Evolutionary conservation across 2,797 vertebrate species (phyloP).

Genomic region (Myotis myotis): DNA sequence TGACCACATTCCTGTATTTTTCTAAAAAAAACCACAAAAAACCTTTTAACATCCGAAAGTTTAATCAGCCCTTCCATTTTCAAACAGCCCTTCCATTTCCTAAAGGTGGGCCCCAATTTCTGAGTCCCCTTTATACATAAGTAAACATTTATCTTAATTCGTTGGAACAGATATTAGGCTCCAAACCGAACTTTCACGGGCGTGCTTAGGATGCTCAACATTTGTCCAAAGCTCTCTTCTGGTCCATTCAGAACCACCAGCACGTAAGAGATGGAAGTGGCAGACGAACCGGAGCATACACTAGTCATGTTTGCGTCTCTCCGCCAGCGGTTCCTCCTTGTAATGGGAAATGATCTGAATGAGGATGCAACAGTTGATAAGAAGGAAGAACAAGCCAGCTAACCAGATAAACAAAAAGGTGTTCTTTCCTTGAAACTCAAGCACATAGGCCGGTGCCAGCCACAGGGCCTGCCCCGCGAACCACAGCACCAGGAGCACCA

Average conservation of each 20-base stretch:
- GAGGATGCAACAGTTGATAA: conserved; percentile 91
- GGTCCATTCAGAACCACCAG: not conserved
- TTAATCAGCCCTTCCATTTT: conserved; percentile 20
- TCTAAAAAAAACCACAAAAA: not conserved
- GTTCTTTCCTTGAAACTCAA: conserved; percentile 95
- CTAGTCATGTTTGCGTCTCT: conserved; percentile 78
- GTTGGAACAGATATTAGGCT: not conserved
- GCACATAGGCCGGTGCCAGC: conserved; percentile 91
- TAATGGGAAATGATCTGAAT: conserved; percentile 92
- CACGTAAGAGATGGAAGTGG: not conserved
- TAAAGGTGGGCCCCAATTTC: not conserved
- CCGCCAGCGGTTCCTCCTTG: conserved; percentile 52
- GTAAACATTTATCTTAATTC: not conserved
- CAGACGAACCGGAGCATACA: not conserved
- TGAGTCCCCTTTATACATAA: not conserved
- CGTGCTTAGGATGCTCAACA: not conserved
- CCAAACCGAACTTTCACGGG: not conserved
- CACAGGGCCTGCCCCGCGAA: conserved; percentile 93
- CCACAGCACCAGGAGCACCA: conserved; percentile 90
- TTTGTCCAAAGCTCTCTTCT: not conserved
- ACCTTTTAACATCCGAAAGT: not conserved
- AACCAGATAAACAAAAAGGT: conserved; percentile 92
- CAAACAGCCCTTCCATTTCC: conserved; percentile 11
- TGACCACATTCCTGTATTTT: not conserved
- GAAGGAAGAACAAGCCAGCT: conserved; percentile 91